Conservation (phyloP, 1,140 invertebrate species). For the Atta colombica region DNA sequence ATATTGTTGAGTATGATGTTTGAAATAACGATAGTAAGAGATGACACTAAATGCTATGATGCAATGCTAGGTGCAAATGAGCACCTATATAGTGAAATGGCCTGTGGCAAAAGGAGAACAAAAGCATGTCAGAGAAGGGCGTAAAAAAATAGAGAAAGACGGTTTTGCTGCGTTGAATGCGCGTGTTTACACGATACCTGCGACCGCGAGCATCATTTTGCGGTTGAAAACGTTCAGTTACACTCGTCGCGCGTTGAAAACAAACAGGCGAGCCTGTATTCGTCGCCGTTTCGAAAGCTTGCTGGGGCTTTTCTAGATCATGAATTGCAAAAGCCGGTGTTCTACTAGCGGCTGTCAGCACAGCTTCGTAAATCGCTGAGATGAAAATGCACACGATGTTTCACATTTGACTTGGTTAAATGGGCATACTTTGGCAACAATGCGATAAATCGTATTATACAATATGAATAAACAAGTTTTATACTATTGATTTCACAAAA, state of each 20-base stretch:
- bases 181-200: slow-evolving; percentile 59
- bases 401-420: slow-evolving; percentile 22
- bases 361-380: slow-evolving; percentile 51
- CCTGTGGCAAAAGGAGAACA: slow-evolving; percentile 45
- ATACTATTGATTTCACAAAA: neutral
- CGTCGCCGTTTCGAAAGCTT: slow-evolving; percentile 43
- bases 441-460: neutral
- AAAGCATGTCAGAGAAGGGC: slow-evolving; percentile 6
- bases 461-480: neutral
- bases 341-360: slow-evolving; percentile 31
- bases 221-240: slow-evolving; percentile 66
- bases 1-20: slow-evolving; percentile 35
- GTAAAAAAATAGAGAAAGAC: slow-evolving; percentile 44
- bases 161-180: slow-evolving; percentile 54
- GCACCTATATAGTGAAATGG: slow-evolving; percentile 25
- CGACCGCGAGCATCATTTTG: slow-evolving; percentile 61
- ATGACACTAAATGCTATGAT: neutral
- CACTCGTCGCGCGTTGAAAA: slow-evolving; percentile 65
- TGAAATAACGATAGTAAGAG: neutral
- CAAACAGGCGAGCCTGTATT: slow-evolving; percentile 49
- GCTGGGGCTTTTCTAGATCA: slow-evolving; percentile 61
- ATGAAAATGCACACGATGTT: slow-evolving; percentile 34
- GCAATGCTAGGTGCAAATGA: slow-evolving; percentile 46
- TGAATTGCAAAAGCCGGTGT: slow-evolving; percentile 52
- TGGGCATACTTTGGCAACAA: neutral